Evolutionary conservation across 2,797 vertebrate genomes (phyloP), one percentile per base, ranked within the genome.

Genomic region (Carapus acus): DNA sequence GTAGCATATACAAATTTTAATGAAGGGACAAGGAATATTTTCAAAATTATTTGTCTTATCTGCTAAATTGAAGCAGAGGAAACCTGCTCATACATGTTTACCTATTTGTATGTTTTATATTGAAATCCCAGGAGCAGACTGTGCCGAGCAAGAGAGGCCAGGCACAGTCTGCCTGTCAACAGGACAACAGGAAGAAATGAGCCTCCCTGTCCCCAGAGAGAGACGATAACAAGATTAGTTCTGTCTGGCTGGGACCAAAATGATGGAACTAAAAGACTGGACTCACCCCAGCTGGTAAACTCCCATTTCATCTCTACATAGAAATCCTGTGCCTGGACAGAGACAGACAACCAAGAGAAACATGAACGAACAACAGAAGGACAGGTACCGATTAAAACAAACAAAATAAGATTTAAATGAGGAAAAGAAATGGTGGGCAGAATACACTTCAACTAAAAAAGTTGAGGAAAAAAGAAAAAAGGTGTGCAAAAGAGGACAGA

Each of bases 221-320:
- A 43, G 49, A 63, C 7, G 54, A 54, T 57, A 72, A 74, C 43
- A 64, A 34, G 27, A 69, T 72, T 67, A 54, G 20, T 42, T 51
- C 43, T 52, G 54, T 73, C 50, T 56, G 55, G 24, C 43, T 12
- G 2, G 24, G 20, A 24, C 48, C 43, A 42, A 49, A 54, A 13
- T 55, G 38, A 7, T 40, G 47, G 43, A 54, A 66, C 24, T 45
- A 14, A 59, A 20, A 23, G 22, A 29, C 7, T 23, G 46, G 46
- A 90, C 93, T 88, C 84, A 98, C 96, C 95, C 96, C 96, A 98
- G 83, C 96, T 98, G 19, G 96, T 98, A 80, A 98, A 98, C 75
- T 98, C 96, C 95, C 96, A 98, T 76, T 97, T 98, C 95, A 98
- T 98, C 87, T 98, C 96, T 82, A 98, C 94, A 0, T 98, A 98